Evolutionary conservation across 92 coral and sea anemone species (phyloP), one percentile per base, ranked within the genome.

Genomic region (Zoanthus solanderi): DNA sequence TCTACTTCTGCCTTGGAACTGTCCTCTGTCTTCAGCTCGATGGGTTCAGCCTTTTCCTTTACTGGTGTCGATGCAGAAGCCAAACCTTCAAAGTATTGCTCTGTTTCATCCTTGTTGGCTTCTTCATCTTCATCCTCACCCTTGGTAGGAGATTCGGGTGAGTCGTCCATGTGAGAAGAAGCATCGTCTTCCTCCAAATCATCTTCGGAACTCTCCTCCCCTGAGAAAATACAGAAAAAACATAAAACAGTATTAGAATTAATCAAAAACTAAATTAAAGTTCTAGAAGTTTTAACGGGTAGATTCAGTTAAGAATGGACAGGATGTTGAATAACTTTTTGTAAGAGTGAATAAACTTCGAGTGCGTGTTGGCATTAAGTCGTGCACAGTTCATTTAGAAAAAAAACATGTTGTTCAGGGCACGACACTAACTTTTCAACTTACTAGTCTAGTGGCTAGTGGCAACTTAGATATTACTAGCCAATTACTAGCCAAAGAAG

Each of bases 21-120:
- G 30, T 73, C 80, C 17, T 78, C 86, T 0, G 85, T 60, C 37
- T 83, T 84, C 78, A 78, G 57, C 44, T 79, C 77, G 28, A 46
- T 31, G 45, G 88, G 77, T 54, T 91, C 93, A 68, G 87, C 78
- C 83, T 91, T 94, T 37, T 84, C 88, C 87, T 90, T 88, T 0
- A 91, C 88, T 3, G 96, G 93, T 2, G 94, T 91, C 0, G 92
- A 79, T 29, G 92, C 78, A 16, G 99, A 90, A 68, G 94, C 99
- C 44, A 97, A 93, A n/a, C 93, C 87, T 65, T 97, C 99, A 73
- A 97, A 97, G 90, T 97, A 95, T 10, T 92, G 93, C 58, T 85
- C 83, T 48, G 90, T 90, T 13, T 87, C 83, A 86, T 92, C 96
- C 87, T 92, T 91, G 34, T 78, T 78, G 54, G 60, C 71, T 47